Base-by-base conservation (phyloP, 1,140 invertebrate species). In the Tyrophagus putrescentiae region DNA sequence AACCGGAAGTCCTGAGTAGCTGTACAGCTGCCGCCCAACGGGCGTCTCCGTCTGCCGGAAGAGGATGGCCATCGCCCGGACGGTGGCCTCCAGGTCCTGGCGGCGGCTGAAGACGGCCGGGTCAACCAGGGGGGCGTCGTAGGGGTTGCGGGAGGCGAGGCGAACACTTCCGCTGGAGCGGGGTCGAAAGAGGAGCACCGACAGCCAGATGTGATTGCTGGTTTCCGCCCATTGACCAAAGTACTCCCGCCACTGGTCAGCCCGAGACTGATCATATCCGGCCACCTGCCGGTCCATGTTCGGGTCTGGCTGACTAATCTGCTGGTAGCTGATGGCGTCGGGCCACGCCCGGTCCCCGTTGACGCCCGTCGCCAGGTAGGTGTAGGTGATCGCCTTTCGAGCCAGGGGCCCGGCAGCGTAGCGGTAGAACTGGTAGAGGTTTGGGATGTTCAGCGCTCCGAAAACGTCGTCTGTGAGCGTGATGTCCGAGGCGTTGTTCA, bases 41-140 rank as follows among this genome's bases (percentile, higher is more conserved):
- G 9, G 28, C n/a, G 18, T 7, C 59, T 60, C 59, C 11, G 44
- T 25, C 59, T 57, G 34, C 31, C 29, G 36, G 36, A 58, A 42
- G 1, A 34, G 36, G 29, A 41, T 33, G 23, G 36, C 45, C 57
- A 63, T 65, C 66, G 57, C 57, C 41, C 42, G 44, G 21, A 63
- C 57, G 16, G 61, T 36, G 11, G 31, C 59, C 32, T 36, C 80
- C 73, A 21, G 81, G 64, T 85, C 83, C 29, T 80, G 77, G 1
- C 75, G 60, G 68, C 81, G 70, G 32, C 74, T 69, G 57, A 84
- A 82, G 66, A 87, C 89, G 64, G 87, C 86, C 0, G 87, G 80
- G 65, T 84, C 79, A 18, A 94, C 81, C n/a, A 79, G 69, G 0
- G 91, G 91, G 67, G 84, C 80, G 5, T 78, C 74, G 41, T 77